Base-by-base conservation (phyloP, 2,888 invertebrate species). In the Acleris cristana region DNA sequence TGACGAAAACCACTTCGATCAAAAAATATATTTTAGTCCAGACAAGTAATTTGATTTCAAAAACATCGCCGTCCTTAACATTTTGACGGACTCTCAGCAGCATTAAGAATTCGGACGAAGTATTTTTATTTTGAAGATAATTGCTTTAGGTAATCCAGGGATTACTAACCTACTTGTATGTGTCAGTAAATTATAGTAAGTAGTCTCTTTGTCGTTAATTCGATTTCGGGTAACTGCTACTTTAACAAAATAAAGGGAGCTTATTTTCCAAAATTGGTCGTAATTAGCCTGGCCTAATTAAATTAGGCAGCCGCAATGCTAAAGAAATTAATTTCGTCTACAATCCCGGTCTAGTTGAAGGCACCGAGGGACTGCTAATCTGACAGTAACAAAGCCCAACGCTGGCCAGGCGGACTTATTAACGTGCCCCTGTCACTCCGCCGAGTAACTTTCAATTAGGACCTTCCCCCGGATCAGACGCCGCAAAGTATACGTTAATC, bases 381-480 rank as follows among this genome's bases (percentile, higher is more conserved):
- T 81, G 85, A 84, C 84, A 85, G 76, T 72, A 82, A 85, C 82
- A 80, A 78, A 82, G 81, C 80, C 79, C 79, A 81, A 76, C 75
- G 70, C 70, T 63, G 63, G 69, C 70, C 72, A 70, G 71, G 71
- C 73, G 73, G 79, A 79, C 81, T 82, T 83, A 82, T 82, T 84
- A 83, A 81, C 82, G 79, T 79, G 74, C 81, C 83, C 78, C 77
- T 82, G 83, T 82, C 82, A 83, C 79, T 82, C 79, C 74, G 67
- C 72, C 77, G 74, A 79, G 79, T 82, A 83, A 83, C 80, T 82
- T 84, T 82, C 84, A 84, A 85, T 83, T 83, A 83, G 80, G 72
- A 75, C 74, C 75, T 52, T 45, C 52, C 78, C 40, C 72, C 73
- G 74, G 70, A 71, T 74, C 76, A 80, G 74, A 65, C 34, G 55